Base-by-base conservation (phyloP, 2,888 invertebrate species). In the Hyposoter didymator region DNA sequence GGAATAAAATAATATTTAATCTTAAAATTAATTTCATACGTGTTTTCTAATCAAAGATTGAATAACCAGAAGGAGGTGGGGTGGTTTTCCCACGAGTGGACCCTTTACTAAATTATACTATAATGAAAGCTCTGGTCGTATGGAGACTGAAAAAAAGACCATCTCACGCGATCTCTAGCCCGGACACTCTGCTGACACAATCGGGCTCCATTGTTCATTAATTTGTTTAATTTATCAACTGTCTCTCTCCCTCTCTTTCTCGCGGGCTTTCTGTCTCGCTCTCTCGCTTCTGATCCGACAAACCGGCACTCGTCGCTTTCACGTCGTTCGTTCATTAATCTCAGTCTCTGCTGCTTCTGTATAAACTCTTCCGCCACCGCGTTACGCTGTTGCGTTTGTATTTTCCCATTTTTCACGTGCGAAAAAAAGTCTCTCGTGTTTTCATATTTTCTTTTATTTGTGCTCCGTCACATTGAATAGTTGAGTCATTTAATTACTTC, bases 191-290 rank as follows among this genome's bases (percentile, higher is more conserved):
- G 64, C 78, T 28, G 64, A 85, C 80, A 82, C 84, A 85, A 88
- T 86, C 84, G 82, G 79, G 80, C 75, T 45, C 88, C 87, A 90
- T 90, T 90, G 90, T 90, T 78, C 89, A 74, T 85, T 88, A 89
- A 90, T 91, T 91, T 89, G 89, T 85, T 89, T 84, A 87, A 90
- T 90, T 83, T 82, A 70, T 84, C 67, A 62, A 74, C 59, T 78
- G 39, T 73, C 59, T 52, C 66, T 66, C 62, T 67, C 72, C 39
- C 66, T 67, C 67, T 55, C 55, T 39, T 39, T 72, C 73, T 79
- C 85, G 78, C 47, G 67, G 14, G 49, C 49, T 47, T 28, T 75
- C 62, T 64, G 78, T 72, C 43, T 39, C 59, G 49, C 67, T 72
- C 43, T 39, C 59, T 55, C 67, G 55, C 85, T 55, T 55, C 22